Evolutionary conservation across 2,888 invertebrate genomes (phyloP).

Genomic region (Brachyptera risi): DNA sequence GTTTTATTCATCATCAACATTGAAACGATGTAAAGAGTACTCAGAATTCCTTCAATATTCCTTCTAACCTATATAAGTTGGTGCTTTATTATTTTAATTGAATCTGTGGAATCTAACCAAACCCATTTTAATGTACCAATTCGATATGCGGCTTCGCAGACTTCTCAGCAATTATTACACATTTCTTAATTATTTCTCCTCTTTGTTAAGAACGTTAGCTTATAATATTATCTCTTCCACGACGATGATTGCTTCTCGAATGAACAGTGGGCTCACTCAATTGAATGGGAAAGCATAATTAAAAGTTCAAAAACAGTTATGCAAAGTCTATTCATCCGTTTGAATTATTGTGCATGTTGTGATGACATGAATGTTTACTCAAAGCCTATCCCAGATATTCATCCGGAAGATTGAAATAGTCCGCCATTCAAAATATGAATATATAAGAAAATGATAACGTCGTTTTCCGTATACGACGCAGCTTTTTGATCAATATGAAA

Average conservation of each 20-base stretch:
- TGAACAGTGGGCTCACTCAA: not conserved
- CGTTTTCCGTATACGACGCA: not conserved
- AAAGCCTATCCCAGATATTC: slow-evolving; percentile 9
- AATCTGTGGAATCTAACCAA: too few species aligned
- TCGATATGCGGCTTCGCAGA: too few species aligned
- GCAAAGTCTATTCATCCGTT: not conserved
- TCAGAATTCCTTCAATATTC: too few species aligned
- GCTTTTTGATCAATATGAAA: slow-evolving; percentile 1
- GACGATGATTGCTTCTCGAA: slow-evolving; percentile 12
- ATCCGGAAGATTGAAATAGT: not conserved
- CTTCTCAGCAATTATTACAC: too few species aligned
- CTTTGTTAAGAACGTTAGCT: slow-evolving; percentile 8
- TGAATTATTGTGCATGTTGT: slow-evolving; percentile 4
- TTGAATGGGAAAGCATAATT: slow-evolving; percentile 4
- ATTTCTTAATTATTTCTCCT: slow-evolving; percentile 6
- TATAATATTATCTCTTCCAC: slow-evolving; percentile 6
- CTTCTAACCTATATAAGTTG: too few species aligned
- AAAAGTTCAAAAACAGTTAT: slow-evolving; percentile 12
- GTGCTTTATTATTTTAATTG: too few species aligned
- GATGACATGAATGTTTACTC: slow-evolving; percentile 11
- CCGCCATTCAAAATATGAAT: not conserved
- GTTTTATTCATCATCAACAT: too few species aligned
- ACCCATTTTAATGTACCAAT: too few species aligned
- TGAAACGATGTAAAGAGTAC: too few species aligned
- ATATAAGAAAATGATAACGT: not conserved